These are phyloP conservation scores for Epinephelus cyanopodus DNA, from an alignment of 2,113 vertebrate species.

Conservation along the genomic window DNA sequence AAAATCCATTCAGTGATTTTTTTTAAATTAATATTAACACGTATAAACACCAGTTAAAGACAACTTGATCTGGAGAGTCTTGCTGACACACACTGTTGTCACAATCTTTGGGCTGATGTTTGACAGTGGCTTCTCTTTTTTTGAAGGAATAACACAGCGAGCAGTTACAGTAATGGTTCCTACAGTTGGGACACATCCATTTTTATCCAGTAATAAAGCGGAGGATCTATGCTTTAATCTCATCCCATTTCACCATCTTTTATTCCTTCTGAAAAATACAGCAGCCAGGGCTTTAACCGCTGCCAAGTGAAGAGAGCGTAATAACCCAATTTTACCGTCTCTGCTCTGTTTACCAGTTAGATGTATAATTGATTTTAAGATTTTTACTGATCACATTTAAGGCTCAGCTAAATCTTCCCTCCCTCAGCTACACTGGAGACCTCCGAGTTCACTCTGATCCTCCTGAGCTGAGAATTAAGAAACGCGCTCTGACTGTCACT, in stretches of 20 bases:
- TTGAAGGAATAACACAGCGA: constrained; percentile 1
- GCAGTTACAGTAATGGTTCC: neutral
- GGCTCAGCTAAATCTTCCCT: constrained; percentile 31
- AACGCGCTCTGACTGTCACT: constrained; percentile 22
- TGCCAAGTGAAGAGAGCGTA: constrained; percentile 43
- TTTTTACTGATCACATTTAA: constrained; percentile 60
- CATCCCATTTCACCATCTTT: constrained; percentile 38
- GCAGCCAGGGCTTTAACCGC: constrained; percentile 28
- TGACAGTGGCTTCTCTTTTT: constrained; percentile 8
- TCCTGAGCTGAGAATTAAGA: constrained; percentile 12
- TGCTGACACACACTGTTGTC: neutral
- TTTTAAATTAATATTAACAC: neutral
- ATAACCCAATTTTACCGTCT: constrained; percentile 51
- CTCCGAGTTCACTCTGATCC: constrained; percentile 26
- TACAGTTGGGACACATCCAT: neutral
- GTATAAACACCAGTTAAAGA: neutral
- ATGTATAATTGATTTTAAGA: constrained; percentile 66
- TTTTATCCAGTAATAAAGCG: constrained; percentile 36
- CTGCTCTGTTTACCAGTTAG: constrained; percentile 49
- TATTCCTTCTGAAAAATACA: constrained; percentile 47
- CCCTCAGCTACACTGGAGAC: constrained; percentile 17
- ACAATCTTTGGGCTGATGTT: neutral
- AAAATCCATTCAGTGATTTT: neutral
- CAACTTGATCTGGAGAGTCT: neutral
- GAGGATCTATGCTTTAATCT: constrained; percentile 47